Evolutionary conservation across 2,113 vertebrate genomes (phyloP), one percentile per base, ranked within the genome.

Genomic region (Nematolebias whitei): DNA sequence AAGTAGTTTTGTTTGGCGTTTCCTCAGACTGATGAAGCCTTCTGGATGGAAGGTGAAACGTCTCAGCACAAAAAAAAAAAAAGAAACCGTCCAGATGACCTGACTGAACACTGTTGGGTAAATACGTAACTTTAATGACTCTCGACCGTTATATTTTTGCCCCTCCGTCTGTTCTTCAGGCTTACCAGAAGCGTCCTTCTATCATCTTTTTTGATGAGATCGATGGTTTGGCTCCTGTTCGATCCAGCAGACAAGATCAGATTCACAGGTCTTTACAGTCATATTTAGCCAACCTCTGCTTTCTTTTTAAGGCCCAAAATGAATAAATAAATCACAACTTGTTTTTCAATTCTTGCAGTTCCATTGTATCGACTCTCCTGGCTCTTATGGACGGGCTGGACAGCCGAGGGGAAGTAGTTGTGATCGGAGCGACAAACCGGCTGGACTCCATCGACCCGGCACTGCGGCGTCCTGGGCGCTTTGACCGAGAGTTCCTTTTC

Each of bases 131-230:
- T n/a, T n/a, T n/a, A 9, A 19, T 19, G 14, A 13, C 6, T 15
- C 48, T 50, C 15, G 26, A 52, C 5, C 1, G 9, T 29, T 1
- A 5, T 11, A 1, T 45, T 8, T n/a, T 32, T 32, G 8, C 3
- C 1, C 4, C 5, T 23, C 18, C 14, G 8, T 23, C 43, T 61
- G 23, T 54, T 84, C 38, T 77, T 4, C 68, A 96, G 96, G 96
- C 95, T 3, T 95, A 93, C 82, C 92, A 93, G 83, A 95, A 94
- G 93, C 92, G 95, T 79, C 96, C 96, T 12, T 94, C 96, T 19
- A 95, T 98, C 84, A 95, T 98, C 88, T 98, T 97, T 88, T 96
- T 98, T 82, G 96, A 98, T 84, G 96, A 98, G 86, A 96, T 98
- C 0, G 96, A 97, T 70, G 95, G 94, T 14, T 87, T 98, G 56